Evolutionary conservation across 2,888 invertebrate species (phyloP).

Genomic region (Melinaea marsaeus): DNA sequence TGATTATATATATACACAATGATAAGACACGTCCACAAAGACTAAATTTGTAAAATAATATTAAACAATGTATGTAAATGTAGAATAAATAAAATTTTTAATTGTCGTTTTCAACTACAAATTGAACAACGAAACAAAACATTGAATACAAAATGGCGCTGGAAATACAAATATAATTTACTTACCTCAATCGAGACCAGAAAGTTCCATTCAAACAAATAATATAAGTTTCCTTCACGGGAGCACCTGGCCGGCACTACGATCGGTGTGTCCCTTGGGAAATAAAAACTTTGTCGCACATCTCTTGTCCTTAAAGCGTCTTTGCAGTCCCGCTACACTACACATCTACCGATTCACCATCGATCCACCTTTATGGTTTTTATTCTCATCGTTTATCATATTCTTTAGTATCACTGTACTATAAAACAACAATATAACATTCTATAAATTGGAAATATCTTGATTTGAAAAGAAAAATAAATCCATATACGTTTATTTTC

Average conservation of each 20-base stretch:
- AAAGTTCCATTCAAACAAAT: conserved; percentile 76
- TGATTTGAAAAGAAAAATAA: too few relatives aligned
- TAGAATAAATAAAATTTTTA: too few relatives aligned
- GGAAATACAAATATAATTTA: conserved; percentile 72
- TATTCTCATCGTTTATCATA: conserved; percentile 74
- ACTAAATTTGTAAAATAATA: too few relatives aligned
- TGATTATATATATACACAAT: too few relatives aligned
- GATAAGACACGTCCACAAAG: too few relatives aligned
- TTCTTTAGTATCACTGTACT: conserved; percentile 63
- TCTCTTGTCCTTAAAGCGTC: conserved; percentile 75
- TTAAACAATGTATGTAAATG: background rate
- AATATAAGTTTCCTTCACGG: conserved; percentile 74
- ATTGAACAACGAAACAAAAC: conserved; percentile 33
- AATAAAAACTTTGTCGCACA: conserved; percentile 78
- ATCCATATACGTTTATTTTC: too few relatives aligned
- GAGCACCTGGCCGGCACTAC: conserved; percentile 73
- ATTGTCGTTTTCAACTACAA: background rate
- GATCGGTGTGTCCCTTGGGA: conserved; percentile 75
- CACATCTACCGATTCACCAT: conserved; percentile 71
- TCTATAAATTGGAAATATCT: too few relatives aligned
- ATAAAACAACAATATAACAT: background rate
- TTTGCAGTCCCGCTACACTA: conserved; percentile 61
- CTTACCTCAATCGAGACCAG: conserved; percentile 73
- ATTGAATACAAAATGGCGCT: conserved; percentile 64
- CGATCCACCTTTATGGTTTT: conserved; percentile 70